Base-by-base conservation (phyloP, 2,888 invertebrate species). In the Candidula unifasciata region DNA sequence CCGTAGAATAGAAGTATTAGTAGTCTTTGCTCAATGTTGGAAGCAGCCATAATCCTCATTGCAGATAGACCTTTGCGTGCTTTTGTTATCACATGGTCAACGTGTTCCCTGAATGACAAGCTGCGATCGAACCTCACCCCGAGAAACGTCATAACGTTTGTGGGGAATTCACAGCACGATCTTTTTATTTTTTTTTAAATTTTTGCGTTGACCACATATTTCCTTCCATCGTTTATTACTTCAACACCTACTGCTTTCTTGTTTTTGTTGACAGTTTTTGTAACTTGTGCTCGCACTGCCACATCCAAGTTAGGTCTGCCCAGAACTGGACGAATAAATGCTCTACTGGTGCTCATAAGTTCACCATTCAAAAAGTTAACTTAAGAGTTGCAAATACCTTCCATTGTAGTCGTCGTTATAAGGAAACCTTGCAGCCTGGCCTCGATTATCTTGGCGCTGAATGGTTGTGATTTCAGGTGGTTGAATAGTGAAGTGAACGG, bases 401-500 rank as follows among this genome's bases (percentile, higher is more conserved):
- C 82, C 82, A 37, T 82, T 82, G 82, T 60, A 82, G 37, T 82
- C 82, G 18, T 35, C 33, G 27, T 82, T 82, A 3, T 54, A n/a
- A 16, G 73, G 74, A n/a, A 37, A 82, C 10, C 82, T 74, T 35
- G 64, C 21, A n/a, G 35, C 60, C 21, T 64, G 57, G 13, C 95
- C 95, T 95, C 91, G 8, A 92, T 78, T 85, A 91, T 91, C n/a
- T 88, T 85, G 13, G 90, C 86, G 0, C 87, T 87, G 0, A 92
- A 71, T 3, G 87, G 86, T 3, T 89, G 89, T 3, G 79, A 77
- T 2, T 74, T 71, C 54, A 87, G 87, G 33, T 88, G 87, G 30
- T 88, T 87, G 27, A 92, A n/a, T n/a, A n/a, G n/a, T n/a, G n/a
- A 90, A 16, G 86, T 85, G 81, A 92, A 52, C 1, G 91, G 92